Conservation (phyloP, 1,140 invertebrate species). For the Hylaeus volcanicus region DNA sequence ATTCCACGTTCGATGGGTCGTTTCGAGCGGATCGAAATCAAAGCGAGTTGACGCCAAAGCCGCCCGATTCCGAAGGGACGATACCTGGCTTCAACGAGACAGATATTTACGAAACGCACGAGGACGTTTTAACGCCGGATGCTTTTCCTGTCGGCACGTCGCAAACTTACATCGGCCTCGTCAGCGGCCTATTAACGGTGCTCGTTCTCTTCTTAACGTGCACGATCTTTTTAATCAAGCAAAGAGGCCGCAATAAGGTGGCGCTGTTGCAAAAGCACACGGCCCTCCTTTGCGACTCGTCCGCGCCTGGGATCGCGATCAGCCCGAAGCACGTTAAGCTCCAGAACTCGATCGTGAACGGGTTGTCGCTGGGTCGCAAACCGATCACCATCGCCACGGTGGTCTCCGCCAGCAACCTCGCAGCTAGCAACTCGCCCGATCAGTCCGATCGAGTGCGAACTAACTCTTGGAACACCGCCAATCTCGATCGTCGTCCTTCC, state of each 20-base stretch:
- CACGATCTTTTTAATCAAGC: constrained; percentile 86
- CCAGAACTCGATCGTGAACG: constrained; percentile 83
- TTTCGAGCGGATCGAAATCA: constrained; percentile 68
- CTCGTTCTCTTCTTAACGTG: constrained; percentile 86
- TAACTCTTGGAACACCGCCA: constrained; percentile 57
- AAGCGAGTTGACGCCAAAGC: constrained; percentile 38
- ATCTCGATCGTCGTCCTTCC: constrained; percentile 47
- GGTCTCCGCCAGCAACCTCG: not conserved
- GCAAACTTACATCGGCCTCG: constrained; percentile 88
- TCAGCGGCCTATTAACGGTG: constrained; percentile 89
- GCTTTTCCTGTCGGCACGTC: constrained; percentile 85
- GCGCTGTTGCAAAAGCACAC: constrained; percentile 87
- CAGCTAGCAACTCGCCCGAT: not conserved
- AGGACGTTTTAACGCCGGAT: constrained; percentile 80
- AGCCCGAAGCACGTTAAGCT: constrained; percentile 86
- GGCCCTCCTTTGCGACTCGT: constrained; percentile 79
- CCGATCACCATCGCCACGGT: not conserved
- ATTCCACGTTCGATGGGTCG: constrained; percentile 72
- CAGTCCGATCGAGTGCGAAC: constrained; percentile 36
- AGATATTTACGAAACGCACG: constrained; percentile 59
- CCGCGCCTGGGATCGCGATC: constrained; percentile 82
- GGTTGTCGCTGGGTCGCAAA: constrained; percentile 70
- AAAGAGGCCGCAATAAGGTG: constrained; percentile 86
- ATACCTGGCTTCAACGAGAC: constrained; percentile 69
- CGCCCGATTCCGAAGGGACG: constrained; percentile 36